These are phyloP conservation scores for Zosterops borbonicus DNA, from an alignment of 2,113 vertebrate species.

Conservation along the genomic window DNA sequence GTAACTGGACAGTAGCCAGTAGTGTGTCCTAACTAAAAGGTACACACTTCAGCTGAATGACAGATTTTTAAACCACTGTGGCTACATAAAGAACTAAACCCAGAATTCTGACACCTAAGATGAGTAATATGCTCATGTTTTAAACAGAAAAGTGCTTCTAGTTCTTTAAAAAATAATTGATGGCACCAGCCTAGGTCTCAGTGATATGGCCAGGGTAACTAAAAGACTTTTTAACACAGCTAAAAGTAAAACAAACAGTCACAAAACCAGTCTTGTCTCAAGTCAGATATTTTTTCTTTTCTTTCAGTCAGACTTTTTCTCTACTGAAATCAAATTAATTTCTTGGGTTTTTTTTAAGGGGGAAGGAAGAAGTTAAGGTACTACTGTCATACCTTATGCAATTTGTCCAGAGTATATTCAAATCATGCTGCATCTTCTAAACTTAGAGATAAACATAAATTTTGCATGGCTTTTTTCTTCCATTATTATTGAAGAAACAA, in stretches of 20 bases:
- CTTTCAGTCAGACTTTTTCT: background rate
- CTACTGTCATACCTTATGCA: background rate
- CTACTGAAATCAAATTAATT: background rate
- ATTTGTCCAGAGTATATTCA: background rate
- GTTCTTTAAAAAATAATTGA: background rate
- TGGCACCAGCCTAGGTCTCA: background rate
- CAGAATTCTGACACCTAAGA: background rate
- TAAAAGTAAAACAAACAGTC: background rate
- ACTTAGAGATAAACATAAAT: background rate
- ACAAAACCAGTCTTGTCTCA: background rate
- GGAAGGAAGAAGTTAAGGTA: background rate
- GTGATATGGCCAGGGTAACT: background rate
- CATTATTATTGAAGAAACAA: background rate
- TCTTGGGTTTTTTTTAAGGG: fast-evolving
- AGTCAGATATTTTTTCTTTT: background rate
- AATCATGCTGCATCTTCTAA: background rate
- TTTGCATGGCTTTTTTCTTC: background rate
- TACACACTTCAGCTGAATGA: background rate
- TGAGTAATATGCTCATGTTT: background rate
- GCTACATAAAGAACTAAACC: background rate
- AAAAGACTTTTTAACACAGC: background rate
- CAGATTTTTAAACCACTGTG: background rate
- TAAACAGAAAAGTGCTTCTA: background rate
- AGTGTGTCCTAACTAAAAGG: background rate
- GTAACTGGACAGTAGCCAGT: background rate